A percentile compares a stretch with the other conserved stretches of the same genome.
Evolutionary conservation across 2,888 invertebrate species (phyloP).

Genomic region (Acanthoscelides obtectus): DNA sequence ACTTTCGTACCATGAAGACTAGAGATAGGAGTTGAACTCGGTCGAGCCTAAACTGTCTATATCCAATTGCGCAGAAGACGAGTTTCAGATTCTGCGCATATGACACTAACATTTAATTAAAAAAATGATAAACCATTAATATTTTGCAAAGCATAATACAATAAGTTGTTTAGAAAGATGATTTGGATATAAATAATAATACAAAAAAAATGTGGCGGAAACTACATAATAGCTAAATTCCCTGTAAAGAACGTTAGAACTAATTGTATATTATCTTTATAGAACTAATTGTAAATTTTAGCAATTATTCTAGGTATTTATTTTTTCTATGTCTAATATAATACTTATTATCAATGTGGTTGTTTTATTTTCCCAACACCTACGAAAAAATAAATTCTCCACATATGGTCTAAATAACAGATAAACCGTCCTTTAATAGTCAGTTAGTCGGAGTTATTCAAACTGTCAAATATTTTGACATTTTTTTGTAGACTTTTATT

Average conservation of each 20-base stretch:
- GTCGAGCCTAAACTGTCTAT: no score
- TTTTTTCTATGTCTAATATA: slow-evolving; percentile 34
- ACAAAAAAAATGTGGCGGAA: slow-evolving; percentile 17
- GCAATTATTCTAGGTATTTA: slow-evolving; percentile 32
- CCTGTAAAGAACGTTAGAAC: not conserved
- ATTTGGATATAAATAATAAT: slow-evolving; percentile 18
- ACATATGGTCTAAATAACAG: no score
- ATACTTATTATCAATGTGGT: slow-evolving; percentile 1
- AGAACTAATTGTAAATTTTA: slow-evolving; percentile 30
- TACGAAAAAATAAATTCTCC: no score
- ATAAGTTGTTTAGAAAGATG: slow-evolving; percentile 5
- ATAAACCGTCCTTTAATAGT: no score
- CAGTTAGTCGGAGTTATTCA: no score
- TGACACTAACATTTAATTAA: no score
- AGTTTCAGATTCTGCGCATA: no score
- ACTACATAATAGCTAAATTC: slow-evolving; percentile 2
- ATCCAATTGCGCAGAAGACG: no score
- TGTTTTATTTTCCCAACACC: not conserved
- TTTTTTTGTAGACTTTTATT: no score
- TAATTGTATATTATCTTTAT: slow-evolving; percentile 15
- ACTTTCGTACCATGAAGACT: no score
- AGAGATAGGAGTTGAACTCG: no score
- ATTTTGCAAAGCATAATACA: not conserved
- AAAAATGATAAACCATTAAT: not conserved
- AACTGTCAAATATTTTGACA: no score